phyloP scores from a whole-genome alignment of 1,140 invertebrate species.

The Drusus annulatus region DNA sequence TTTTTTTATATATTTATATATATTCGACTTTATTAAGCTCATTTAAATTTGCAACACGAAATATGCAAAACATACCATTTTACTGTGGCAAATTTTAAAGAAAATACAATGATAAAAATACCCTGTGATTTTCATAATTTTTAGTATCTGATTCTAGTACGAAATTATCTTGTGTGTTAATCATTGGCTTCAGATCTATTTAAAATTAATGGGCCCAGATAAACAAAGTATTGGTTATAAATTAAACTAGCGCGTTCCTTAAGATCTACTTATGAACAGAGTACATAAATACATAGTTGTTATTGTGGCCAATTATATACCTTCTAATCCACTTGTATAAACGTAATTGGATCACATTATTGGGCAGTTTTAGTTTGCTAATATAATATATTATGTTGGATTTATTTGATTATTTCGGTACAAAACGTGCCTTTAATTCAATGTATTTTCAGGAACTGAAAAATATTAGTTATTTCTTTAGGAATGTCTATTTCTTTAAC shows the following conservation, averaged over 20 bases:
- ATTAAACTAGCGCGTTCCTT: neutral
- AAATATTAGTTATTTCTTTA: neutral
- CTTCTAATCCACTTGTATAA: too few species aligned
- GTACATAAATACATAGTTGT: neutral
- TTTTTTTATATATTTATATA: neutral
- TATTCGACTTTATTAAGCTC: conserved; percentile 48
- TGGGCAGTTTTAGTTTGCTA: too few species aligned
- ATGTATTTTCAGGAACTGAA: neutral
- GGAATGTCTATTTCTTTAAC: neutral
- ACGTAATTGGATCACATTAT: too few species aligned
- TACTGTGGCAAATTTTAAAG: conserved; percentile 25
- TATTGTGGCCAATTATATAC: too few species aligned
- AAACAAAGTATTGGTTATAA: neutral
- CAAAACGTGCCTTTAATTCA: neutral
- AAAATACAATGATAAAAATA: conserved; percentile 54
- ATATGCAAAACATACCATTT: conserved; percentile 44
- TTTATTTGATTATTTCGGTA: neutral
- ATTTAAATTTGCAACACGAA: conserved; percentile 39
- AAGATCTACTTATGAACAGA: neutral
- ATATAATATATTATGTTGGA: neutral
- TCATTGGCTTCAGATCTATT: conserved; percentile 18
- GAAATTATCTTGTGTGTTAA: conserved; percentile 6
- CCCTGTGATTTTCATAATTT: conserved; percentile 55
- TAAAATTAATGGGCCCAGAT: conserved; percentile 20
- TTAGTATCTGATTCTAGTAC: neutral